phyloP scores from a whole-genome alignment of 2,797 vertebrate species.

The Oceanodroma leucorhoa region DNA sequence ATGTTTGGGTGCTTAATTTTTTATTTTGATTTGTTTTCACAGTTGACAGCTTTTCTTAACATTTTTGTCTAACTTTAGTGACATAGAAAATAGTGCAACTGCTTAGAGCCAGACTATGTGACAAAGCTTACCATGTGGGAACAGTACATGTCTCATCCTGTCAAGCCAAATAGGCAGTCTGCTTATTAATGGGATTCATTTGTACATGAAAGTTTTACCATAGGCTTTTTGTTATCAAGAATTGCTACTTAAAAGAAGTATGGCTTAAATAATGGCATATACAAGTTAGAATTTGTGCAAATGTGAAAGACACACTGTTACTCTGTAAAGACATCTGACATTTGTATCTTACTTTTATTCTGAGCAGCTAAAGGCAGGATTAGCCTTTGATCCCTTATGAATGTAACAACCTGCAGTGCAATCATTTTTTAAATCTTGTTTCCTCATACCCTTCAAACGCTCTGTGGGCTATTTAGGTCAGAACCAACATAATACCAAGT shows the following conservation, averaged over 20 bases:
- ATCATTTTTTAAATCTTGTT: neutral
- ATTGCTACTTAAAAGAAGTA: neutral
- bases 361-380: conserved; percentile 9
- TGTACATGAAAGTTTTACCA: neutral
- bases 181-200: conserved; percentile 24
- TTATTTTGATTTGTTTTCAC: conserved; percentile 11
- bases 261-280: neutral
- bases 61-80: conserved; percentile 17
- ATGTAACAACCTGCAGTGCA: neutral
- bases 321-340: conserved; percentile 1
- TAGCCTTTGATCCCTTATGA: conserved; percentile 41
- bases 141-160: neutral
- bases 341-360: neutral
- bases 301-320: neutral
- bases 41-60: neutral
- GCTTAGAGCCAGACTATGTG: neutral
- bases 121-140: neutral
- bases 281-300: neutral
- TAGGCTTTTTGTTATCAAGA: neutral
- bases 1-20: neutral
- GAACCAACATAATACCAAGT: neutral
- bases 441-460: neutral
- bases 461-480: neutral
- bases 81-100: neutral
- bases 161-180: neutral